Conservation (phyloP, 2,797 vertebrate species). For the Gobio occitaniae region DNA sequence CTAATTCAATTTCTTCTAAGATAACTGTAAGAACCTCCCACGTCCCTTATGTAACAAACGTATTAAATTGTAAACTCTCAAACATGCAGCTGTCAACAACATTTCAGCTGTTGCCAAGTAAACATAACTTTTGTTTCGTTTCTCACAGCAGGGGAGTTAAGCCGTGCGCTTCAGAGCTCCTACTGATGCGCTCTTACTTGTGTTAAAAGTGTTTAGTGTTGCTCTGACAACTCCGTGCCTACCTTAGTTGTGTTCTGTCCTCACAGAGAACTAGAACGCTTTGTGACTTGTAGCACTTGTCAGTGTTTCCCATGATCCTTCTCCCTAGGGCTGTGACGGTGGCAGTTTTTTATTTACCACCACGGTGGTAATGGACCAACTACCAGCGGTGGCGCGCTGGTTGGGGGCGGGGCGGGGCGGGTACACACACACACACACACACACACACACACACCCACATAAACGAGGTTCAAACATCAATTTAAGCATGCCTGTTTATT, state of each 20-base stretch:
- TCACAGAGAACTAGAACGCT: constrained; percentile 21
- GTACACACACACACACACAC: too few relatives aligned
- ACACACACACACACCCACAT: too few relatives aligned
- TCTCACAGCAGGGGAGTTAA: constrained; percentile 37
- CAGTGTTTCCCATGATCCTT: not conserved
- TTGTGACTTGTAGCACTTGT: not conserved
- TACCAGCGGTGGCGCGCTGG: too few relatives aligned
- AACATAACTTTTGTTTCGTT: constrained; percentile 26
- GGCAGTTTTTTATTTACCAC: too few relatives aligned
- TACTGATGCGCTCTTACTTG: constrained; percentile 22
- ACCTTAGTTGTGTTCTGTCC: not conserved
- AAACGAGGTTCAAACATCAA: too few relatives aligned
- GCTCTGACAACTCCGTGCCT: constrained; percentile 34
- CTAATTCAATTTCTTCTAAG: not conserved
- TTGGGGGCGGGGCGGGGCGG: too few relatives aligned
- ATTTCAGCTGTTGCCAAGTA: constrained; percentile 34
- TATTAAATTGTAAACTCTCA: constrained; percentile 3
- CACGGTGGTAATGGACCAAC: too few relatives aligned
- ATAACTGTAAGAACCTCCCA: constrained; percentile 20
- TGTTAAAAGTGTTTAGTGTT: constrained; percentile 16
- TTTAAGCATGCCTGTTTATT: too few relatives aligned
- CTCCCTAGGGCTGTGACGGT: not conserved
- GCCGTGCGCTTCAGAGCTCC: not conserved
- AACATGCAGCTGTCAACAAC: constrained; percentile 30
- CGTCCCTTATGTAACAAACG: constrained; percentile 14